Evolutionary conservation across 1,140 invertebrate species (phyloP).

Genomic region (Zaprionus vittiger): DNA sequence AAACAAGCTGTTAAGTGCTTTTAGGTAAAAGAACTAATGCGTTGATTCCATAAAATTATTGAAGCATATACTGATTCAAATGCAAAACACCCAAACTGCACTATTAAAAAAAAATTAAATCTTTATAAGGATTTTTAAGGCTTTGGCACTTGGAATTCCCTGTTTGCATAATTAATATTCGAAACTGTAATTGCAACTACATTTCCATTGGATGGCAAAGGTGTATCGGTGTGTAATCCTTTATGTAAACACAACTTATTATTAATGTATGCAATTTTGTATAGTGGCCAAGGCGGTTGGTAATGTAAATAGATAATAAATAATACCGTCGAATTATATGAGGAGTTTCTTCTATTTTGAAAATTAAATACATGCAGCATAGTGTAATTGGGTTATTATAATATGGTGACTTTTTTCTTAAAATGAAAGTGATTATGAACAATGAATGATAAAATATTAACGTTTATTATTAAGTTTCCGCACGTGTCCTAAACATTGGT

Average conservation of each 20-base stretch:
- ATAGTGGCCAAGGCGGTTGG: slow-evolving; percentile 61
- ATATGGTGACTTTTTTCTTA: not conserved
- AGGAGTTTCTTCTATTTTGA: not conserved
- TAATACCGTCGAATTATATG: slow-evolving; percentile 30
- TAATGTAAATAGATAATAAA: slow-evolving; percentile 75
- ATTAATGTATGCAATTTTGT: slow-evolving; percentile 66
- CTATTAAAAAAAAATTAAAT: not conserved
- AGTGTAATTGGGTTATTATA: not conserved
- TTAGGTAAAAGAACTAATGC: slow-evolving; percentile 39
- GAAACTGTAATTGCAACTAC: slow-evolving; percentile 33
- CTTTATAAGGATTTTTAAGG: slow-evolving; percentile 28
- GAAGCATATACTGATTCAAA: not conserved
- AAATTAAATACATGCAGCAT: not conserved
- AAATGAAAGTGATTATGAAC: not conserved
- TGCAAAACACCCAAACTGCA: not conserved
- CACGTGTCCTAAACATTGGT: not conserved
- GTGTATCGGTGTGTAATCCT: slow-evolving; percentile 52
- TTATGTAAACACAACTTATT: slow-evolving; percentile 68
- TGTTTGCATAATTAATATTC: slow-evolving; percentile 48
- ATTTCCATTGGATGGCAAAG: not conserved
- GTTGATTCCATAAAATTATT: not conserved
- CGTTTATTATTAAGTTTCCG: not conserved
- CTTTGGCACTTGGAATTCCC: slow-evolving; percentile 22
- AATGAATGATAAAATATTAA: not conserved
- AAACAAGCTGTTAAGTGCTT: slow-evolving; percentile 56